Evolutionary conservation across 2,113 vertebrate genomes (phyloP).

Genomic region (Nestor notabilis): DNA sequence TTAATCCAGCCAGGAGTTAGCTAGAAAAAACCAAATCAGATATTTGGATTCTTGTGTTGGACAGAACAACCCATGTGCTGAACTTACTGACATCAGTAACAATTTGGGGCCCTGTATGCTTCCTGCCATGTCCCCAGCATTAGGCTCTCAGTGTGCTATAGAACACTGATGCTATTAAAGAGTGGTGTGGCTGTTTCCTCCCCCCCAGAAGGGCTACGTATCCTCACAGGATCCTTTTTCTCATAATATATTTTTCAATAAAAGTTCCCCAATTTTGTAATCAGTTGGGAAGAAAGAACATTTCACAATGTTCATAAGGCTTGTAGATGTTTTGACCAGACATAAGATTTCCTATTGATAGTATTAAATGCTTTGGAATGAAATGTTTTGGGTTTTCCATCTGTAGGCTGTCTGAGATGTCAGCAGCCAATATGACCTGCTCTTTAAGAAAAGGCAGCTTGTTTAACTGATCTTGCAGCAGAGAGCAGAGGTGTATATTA

Average conservation of each 20-base stretch:
- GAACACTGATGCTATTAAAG: constrained; percentile 6
- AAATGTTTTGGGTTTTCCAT: constrained; percentile 77
- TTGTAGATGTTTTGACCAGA: constrained; percentile 68
- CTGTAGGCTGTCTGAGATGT: constrained; percentile 77
- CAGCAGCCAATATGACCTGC: constrained; percentile 72
- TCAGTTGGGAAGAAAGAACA: constrained; percentile 49
- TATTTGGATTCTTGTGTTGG: background rate
- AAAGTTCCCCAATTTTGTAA: constrained; percentile 51
- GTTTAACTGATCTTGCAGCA: constrained; percentile 76
- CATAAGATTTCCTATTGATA: constrained; percentile 72
- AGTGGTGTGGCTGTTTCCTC: background rate
- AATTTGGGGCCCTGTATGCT: background rate
- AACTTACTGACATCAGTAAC: background rate
- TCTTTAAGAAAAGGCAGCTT: constrained; percentile 81
- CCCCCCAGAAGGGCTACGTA: background rate
- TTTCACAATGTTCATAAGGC: constrained; percentile 51
- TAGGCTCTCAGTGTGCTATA: background rate
- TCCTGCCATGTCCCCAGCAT: background rate
- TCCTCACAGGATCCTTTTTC: constrained; percentile 27
- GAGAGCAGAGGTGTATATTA: constrained; percentile 74
- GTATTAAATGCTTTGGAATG: constrained; percentile 68
- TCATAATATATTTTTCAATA: background rate
- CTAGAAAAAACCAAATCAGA: background rate
- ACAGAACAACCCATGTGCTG: background rate
- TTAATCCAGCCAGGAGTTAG: background rate